Conservation (phyloP, 2,888 invertebrate species). For the Marasmarcha lunaedactyla region DNA sequence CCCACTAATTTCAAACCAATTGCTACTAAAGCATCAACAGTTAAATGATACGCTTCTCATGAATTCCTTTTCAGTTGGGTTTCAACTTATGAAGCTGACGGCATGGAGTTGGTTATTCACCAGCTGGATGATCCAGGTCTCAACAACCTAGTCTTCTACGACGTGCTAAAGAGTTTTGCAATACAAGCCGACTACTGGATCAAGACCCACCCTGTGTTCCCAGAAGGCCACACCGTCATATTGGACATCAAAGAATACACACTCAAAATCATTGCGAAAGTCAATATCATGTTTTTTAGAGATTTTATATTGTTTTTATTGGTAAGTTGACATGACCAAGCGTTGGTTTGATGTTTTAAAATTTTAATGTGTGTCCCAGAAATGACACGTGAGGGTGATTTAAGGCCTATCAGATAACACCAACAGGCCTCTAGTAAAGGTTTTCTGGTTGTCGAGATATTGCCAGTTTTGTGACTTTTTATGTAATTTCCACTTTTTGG, state of each 20-base stretch:
- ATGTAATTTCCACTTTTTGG: no score
- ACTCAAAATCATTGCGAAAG: conserved; percentile 35
- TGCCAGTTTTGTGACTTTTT: no score
- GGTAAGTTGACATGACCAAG: conserved; percentile 34
- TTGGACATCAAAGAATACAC: conserved; percentile 39
- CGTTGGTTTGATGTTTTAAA: background rate
- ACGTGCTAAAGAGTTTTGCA: conserved; percentile 33
- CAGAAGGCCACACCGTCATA: conserved; percentile 41
- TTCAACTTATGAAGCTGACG: conserved; percentile 26
- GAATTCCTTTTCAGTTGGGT: conserved; percentile 36
- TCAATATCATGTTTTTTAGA: conserved; percentile 43
- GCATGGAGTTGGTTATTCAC: conserved; percentile 39
- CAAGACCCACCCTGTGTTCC: conserved; percentile 20
- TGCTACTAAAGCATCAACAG: no score
- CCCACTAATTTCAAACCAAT: no score
- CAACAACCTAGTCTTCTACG: conserved; percentile 41
- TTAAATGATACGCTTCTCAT: no score
- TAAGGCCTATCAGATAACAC: no score
- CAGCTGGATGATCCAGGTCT: conserved; percentile 31
- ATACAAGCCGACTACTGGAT: conserved; percentile 44
- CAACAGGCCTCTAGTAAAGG: no score
- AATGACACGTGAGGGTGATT: no score
- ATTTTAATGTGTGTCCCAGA: conserved; percentile 1
- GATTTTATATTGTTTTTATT: conserved; percentile 40
- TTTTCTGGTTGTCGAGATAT: no score